phyloP scores from a whole-genome alignment of 2,888 invertebrate genomes.

The Dromius quadrimaculatus region DNA sequence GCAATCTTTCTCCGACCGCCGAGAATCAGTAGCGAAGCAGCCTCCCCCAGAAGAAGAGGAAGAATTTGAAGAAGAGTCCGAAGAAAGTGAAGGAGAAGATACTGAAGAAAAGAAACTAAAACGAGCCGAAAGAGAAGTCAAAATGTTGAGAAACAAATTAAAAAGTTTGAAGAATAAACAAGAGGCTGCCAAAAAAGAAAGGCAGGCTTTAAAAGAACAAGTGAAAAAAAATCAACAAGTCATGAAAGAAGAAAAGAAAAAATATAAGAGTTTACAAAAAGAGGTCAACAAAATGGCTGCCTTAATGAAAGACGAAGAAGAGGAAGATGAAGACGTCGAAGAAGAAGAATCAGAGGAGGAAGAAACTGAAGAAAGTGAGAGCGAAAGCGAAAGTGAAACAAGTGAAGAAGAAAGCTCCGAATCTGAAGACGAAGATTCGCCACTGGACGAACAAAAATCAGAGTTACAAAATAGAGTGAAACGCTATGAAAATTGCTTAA shows the following conservation, averaged over 20 bases:
- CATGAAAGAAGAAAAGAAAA: slow-evolving; percentile 83
- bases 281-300: slow-evolving; percentile 94
- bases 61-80: slow-evolving; percentile 73
- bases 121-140: slow-evolving; percentile 76
- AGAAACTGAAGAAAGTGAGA: slow-evolving; percentile 70
- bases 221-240: slow-evolving; percentile 85
- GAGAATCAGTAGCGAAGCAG: slow-evolving; percentile 64
- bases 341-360: slow-evolving; percentile 70
- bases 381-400: slow-evolving; percentile 71
- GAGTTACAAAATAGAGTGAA: slow-evolving; percentile 76
- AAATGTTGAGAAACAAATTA: slow-evolving; percentile 72
- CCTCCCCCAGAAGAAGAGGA: slow-evolving; percentile 69
- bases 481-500: slow-evolving; percentile 82
- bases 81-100: slow-evolving; percentile 76
- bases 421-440: slow-evolving; percentile 73
- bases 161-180: slow-evolving; percentile 74
- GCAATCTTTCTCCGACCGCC: slow-evolving; percentile 38
- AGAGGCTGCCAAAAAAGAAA: slow-evolving; percentile 81
- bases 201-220: slow-evolving; percentile 81
- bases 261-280: slow-evolving; percentile 85
- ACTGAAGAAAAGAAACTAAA: slow-evolving; percentile 73
- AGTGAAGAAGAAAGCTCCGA: slow-evolving; percentile 74
- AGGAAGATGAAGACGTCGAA: slow-evolving; percentile 77
- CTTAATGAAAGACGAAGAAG: slow-evolving; percentile 83
- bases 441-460: slow-evolving; percentile 75